Evolutionary conservation across 2,113 vertebrate genomes (phyloP).

Genomic region (Hippocampus abdominalis): DNA sequence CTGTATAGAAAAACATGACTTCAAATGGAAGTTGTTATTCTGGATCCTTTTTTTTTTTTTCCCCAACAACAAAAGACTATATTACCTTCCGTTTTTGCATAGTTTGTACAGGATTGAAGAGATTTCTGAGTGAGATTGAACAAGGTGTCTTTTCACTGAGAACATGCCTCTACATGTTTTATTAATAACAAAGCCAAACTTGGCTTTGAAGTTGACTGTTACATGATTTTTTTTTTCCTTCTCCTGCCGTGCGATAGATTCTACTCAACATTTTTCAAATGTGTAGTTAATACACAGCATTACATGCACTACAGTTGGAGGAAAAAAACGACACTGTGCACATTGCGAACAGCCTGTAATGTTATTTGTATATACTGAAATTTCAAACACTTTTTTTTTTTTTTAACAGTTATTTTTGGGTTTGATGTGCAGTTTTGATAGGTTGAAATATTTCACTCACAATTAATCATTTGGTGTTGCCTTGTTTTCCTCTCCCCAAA

Average conservation of each 20-base stretch:
- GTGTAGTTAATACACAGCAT: conserved; percentile 58
- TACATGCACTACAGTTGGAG: conserved; percentile 58
- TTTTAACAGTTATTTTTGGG: conserved; percentile 52
- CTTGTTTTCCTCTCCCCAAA: conserved; percentile 40
- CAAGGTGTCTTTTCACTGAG: conserved; percentile 55
- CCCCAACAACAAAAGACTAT: conserved; percentile 17
- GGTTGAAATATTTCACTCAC: conserved; percentile 57
- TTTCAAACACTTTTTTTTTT: conserved; percentile 44
- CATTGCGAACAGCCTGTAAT: conserved; percentile 60
- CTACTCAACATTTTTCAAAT: conserved; percentile 55
- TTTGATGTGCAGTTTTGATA: conserved; percentile 59
- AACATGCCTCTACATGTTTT: conserved; percentile 63
- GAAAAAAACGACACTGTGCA: conserved; percentile 47
- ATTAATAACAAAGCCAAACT: conserved; percentile 67
- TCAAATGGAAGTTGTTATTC: conserved; percentile 63
- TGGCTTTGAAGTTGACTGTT: conserved; percentile 74
- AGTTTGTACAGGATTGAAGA: conserved; percentile 59
- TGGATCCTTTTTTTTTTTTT: conserved; percentile 53
- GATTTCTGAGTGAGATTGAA: conserved; percentile 50
- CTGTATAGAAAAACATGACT: conserved; percentile 62
- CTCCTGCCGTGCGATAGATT: conserved; percentile 52
- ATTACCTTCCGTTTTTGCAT: conserved; percentile 53
- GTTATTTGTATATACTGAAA: conserved; percentile 58
- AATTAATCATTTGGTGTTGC: conserved; percentile 63
- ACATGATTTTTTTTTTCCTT: conserved; percentile 41